phyloP scores from a whole-genome alignment of 2,888 invertebrate species.

The Pocota personata region DNA sequence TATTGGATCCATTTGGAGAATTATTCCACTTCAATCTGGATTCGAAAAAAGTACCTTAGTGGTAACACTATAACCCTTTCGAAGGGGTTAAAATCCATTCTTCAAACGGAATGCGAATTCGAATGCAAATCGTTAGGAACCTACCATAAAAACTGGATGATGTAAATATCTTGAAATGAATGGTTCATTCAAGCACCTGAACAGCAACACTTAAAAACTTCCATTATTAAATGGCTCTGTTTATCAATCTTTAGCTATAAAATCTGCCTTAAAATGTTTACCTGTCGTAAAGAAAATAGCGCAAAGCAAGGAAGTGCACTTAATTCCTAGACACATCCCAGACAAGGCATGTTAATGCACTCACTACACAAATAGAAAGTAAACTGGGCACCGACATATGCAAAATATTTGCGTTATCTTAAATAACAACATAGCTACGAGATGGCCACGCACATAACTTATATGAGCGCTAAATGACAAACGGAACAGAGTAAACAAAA shows the following conservation, averaged over 20 bases:
- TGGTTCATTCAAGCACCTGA: too few relatives aligned
- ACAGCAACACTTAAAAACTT: background rate
- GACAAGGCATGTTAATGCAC: slow-evolving; percentile 27
- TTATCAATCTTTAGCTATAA: background rate
- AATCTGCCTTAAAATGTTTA: background rate
- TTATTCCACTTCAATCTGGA: too few relatives aligned
- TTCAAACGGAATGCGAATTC: too few relatives aligned
- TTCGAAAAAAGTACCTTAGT: too few relatives aligned
- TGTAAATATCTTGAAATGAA: too few relatives aligned
- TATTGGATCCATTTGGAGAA: too few relatives aligned
- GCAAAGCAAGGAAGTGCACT: background rate
- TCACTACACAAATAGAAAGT: slow-evolving; percentile 38
- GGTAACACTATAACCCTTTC: too few relatives aligned
- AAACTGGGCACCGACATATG: background rate
- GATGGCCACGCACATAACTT: background rate
- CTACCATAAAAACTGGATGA: too few relatives aligned
- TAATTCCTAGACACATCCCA: slow-evolving; percentile 2
- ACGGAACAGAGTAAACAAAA: background rate
- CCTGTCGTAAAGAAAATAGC: background rate
- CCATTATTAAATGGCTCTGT: background rate
- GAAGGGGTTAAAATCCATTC: too few relatives aligned
- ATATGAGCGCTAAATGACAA: slow-evolving; percentile 7
- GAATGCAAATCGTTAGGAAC: too few relatives aligned
- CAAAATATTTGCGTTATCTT: slow-evolving; percentile 34
- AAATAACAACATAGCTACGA: background rate